Conservation (phyloP, 1,140 invertebrate species). For the Pseudomyrmex concolor region DNA sequence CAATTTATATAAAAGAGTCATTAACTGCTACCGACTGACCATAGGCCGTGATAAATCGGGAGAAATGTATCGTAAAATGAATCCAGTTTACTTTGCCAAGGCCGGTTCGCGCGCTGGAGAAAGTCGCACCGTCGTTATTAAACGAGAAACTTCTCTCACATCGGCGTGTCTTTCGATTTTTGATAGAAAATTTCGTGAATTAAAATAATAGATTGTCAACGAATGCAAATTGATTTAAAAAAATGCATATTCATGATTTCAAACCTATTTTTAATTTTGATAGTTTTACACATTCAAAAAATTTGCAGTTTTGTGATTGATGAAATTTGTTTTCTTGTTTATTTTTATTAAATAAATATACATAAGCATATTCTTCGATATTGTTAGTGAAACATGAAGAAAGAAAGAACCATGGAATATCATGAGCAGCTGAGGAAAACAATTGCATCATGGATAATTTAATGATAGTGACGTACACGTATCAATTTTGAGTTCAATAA, state of each 20-base stretch:
- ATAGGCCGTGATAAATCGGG: constrained; percentile 48
- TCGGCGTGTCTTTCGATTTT: not conserved
- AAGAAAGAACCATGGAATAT: not conserved
- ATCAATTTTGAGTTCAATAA: constrained; percentile 27
- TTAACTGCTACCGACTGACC: constrained; percentile 41
- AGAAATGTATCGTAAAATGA: constrained; percentile 68
- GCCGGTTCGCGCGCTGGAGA: constrained; percentile 61
- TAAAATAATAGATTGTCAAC: not conserved
- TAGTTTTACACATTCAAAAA: not conserved
- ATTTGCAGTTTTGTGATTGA: too few relatives aligned
- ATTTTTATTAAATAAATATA: not conserved
- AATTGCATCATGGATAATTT: constrained; percentile 3
- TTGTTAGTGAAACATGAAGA: not conserved
- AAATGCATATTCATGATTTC: too few relatives aligned
- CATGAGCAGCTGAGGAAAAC: not conserved
- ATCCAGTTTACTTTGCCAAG: constrained; percentile 66
- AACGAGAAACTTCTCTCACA: constrained; percentile 9
- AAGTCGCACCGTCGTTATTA: constrained; percentile 54
- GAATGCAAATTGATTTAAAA: too few relatives aligned
- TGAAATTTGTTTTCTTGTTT: not conserved
- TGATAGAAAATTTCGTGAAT: not conserved
- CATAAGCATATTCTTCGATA: not conserved
- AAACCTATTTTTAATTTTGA: too few relatives aligned
- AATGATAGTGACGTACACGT: not conserved
- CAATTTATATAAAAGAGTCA: constrained; percentile 58